Conservation (phyloP, 2,113 vertebrate species). For the Bungarus multicinctus region DNA sequence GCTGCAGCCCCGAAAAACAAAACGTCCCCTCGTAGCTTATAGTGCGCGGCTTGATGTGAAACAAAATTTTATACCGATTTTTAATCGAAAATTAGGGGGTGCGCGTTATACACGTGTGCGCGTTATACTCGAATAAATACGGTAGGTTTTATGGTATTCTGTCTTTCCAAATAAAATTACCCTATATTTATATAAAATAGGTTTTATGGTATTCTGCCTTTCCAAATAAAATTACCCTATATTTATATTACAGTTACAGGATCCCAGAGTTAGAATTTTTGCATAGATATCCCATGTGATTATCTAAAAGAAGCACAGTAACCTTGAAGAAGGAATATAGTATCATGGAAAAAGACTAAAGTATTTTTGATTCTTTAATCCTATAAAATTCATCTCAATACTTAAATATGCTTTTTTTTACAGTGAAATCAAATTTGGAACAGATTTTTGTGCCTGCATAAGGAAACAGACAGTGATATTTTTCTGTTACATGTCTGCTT, state of each 20-base stretch:
- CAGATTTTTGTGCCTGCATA: slow-evolving; percentile 1
- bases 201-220: slow-evolving; percentile 10
- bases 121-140: too few relatives aligned
- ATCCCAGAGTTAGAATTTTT: neutral
- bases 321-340: neutral
- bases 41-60: too few relatives aligned
- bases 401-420: neutral
- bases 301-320: neutral
- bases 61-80: too few relatives aligned
- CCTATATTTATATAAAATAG: too few relatives aligned
- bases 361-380: neutral
- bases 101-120: too few relatives aligned
- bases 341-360: neutral
- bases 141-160: too few relatives aligned
- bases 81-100: too few relatives aligned
- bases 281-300: neutral
- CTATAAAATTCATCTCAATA: slow-evolving; percentile 4
- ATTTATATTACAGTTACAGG: neutral
- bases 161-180: too few relatives aligned
- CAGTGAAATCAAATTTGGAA: neutral
- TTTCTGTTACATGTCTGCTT: slow-evolving; percentile 18
- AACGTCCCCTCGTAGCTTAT: too few relatives aligned
- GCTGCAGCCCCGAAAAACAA: too few relatives aligned
- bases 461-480: slow-evolving; percentile 1
- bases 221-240: slow-evolving; percentile 24